phyloP scores from a whole-genome alignment of 2,113 vertebrate species.

The Candoia aspera region DNA sequence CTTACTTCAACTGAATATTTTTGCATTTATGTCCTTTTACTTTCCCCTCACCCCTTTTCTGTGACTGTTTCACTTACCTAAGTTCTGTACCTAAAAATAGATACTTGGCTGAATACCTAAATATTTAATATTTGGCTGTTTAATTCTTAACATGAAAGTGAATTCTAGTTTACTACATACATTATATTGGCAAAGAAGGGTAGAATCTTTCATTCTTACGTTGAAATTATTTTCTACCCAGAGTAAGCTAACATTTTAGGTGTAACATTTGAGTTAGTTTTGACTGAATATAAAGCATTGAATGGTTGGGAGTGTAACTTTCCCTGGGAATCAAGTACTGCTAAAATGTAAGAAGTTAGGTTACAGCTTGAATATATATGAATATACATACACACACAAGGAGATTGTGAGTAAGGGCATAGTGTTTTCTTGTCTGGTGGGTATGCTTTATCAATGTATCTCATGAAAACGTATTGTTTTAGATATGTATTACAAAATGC shows the following conservation, averaged over 20 bases:
- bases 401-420: neutral
- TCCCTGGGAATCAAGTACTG: neutral
- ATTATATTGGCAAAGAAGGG: neutral
- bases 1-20: neutral
- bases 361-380: neutral
- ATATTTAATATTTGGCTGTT: neutral
- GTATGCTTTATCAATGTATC: neutral
- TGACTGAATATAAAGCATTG: neutral
- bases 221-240: neutral
- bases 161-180: neutral
- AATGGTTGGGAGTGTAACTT: accelerated
- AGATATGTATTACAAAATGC: neutral
- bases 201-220: accelerated
- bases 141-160: neutral
- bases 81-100: neutral
- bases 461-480: neutral
- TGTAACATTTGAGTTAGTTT: neutral
- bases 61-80: neutral
- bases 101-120: neutral
- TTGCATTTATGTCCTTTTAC: neutral
- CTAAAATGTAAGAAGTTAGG: neutral
- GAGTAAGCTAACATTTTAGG: neutral
- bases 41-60: neutral
- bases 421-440: neutral
- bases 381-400: neutral